These are phyloP conservation scores for Narcine bancroftii DNA, from an alignment of 2,113 vertebrate species.

Conservation along the genomic window DNA sequence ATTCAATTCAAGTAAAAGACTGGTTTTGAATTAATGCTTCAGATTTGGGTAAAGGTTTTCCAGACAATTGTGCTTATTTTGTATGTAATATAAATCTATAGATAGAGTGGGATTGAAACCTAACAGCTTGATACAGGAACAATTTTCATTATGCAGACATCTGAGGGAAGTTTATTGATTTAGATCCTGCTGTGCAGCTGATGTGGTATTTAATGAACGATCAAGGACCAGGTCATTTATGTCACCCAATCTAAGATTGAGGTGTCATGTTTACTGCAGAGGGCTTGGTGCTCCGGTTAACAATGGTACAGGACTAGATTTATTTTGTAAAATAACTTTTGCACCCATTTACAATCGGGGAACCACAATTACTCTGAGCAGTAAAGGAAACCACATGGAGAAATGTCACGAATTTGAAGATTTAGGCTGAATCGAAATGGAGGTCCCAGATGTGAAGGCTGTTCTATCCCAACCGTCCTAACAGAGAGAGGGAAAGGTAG, in stretches of 20 bases:
- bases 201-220: conserved; percentile 1
- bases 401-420: too few species aligned
- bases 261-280: neutral
- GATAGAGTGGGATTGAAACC: neutral
- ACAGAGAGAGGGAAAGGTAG: too few species aligned
- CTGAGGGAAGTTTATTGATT: neutral
- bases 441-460: neutral
- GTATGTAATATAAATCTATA: neutral
- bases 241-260: neutral
- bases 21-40: neutral
- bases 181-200: neutral
- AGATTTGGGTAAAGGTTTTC: too few species aligned
- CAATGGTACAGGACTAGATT: neutral
- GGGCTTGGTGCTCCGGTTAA: neutral
- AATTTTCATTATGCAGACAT: too few species aligned
- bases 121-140: neutral
- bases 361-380: neutral
- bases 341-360: neutral
- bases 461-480: too few species aligned
- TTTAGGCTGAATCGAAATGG: neutral
- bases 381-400: neutral
- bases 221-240: neutral
- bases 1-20: neutral
- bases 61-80: neutral
- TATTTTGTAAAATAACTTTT: neutral